phyloP scores from a whole-genome alignment of 1,140 invertebrate species.

The Cyphomyrmex costatus region DNA sequence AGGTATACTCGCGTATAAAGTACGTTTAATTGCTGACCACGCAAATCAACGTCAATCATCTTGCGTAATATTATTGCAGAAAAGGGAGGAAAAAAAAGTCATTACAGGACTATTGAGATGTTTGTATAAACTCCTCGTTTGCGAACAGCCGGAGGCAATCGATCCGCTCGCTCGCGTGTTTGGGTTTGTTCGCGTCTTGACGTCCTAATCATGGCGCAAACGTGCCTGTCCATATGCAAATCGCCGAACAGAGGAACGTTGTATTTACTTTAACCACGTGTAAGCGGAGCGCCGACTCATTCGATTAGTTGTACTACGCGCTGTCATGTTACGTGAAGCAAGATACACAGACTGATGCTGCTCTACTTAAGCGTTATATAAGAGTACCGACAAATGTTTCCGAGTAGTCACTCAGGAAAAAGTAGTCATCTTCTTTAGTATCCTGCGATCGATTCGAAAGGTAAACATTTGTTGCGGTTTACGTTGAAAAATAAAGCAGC shows the following conservation, averaged over 20 bases:
- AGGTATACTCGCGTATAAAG: slow-evolving; percentile 4
- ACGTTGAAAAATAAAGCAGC: slow-evolving; percentile 38
- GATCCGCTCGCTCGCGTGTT: slow-evolving; percentile 19
- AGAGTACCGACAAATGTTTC: slow-evolving; percentile 46
- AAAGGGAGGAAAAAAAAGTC: background rate
- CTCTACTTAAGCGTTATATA: slow-evolving; percentile 38
- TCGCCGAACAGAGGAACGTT: slow-evolving; percentile 34
- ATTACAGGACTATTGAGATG: slow-evolving; percentile 16
- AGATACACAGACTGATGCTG: slow-evolving; percentile 43
- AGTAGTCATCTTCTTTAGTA: slow-evolving; percentile 36
- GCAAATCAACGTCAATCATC: slow-evolving; percentile 12
- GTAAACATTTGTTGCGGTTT: slow-evolving; percentile 51
- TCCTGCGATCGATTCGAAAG: slow-evolving; percentile 38
- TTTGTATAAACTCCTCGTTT: background rate
- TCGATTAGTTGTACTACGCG: slow-evolving; percentile 55
- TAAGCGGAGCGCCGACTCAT: slow-evolving; percentile 35
- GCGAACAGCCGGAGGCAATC: background rate
- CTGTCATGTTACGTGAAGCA: slow-evolving; percentile 30
- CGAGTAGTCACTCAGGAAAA: slow-evolving; percentile 51
- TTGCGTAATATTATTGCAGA: background rate
- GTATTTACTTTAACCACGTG: slow-evolving; percentile 47
- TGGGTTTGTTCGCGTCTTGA: background rate
- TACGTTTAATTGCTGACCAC: slow-evolving; percentile 39
- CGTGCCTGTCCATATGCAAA: slow-evolving; percentile 29
- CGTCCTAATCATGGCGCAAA: slow-evolving; percentile 33